Conservation (phyloP, 2,113 vertebrate species). For the Pagrus major region DNA sequence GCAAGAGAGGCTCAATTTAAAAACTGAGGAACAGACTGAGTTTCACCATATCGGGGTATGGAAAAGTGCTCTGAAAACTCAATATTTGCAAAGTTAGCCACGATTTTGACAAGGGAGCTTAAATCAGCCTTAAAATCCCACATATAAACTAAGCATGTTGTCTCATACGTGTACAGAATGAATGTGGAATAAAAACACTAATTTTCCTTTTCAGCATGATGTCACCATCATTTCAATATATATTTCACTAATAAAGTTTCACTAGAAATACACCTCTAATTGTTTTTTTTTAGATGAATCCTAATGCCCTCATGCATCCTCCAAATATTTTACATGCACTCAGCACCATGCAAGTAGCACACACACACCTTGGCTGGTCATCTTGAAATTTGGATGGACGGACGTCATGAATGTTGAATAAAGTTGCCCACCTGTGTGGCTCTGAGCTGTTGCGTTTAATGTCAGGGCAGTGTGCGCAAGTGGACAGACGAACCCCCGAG, state of each 20-base stretch:
- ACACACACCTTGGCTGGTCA: neutral
- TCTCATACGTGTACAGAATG: neutral
- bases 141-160: neutral
- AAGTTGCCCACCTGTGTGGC: constrained; percentile 68
- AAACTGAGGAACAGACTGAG: neutral
- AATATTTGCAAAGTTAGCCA: neutral
- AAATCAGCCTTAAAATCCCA: neutral
- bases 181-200: neutral
- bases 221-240: neutral
- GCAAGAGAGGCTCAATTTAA: neutral
- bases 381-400: constrained; percentile 34
- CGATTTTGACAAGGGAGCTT: neutral
- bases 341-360: neutral
- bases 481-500: constrained; percentile 59
- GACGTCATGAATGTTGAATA: constrained; percentile 66
- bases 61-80: neutral
- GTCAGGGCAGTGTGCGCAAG: constrained; percentile 38
- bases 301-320: neutral
- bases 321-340: constrained; percentile 14
- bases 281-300: neutral
- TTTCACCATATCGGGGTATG: neutral
- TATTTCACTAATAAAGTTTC: neutral
- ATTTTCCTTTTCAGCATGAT: constrained; percentile 2
- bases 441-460: constrained; percentile 62
- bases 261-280: neutral